Percentiles rank a stretch among this genome's conserved stretches.
These are phyloP conservation scores for Pteropus alecto DNA, from an alignment of 2,113 vertebrate species.

Conservation along the genomic window DNA sequence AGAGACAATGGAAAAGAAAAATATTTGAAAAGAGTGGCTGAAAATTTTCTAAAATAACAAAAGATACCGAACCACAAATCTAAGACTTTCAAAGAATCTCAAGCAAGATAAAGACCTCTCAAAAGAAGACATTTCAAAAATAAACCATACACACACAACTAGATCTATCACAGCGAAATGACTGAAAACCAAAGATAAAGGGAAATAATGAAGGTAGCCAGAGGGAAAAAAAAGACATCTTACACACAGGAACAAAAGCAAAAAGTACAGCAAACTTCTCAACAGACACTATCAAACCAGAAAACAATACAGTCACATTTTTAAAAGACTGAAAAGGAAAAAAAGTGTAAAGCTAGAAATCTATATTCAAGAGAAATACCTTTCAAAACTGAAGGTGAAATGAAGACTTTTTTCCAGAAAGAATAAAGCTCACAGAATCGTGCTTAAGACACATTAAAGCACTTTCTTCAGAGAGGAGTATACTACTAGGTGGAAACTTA, in stretches of 20 bases:
- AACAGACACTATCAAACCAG: neutral
- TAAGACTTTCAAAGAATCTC: neutral
- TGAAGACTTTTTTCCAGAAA: neutral
- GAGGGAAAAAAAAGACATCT: neutral
- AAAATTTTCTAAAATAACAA: neutral
- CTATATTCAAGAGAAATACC: neutral
- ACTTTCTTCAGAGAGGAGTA: neutral
- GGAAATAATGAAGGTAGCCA: neutral
- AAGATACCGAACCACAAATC: neutral
- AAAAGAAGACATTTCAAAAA: neutral
- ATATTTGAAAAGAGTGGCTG: neutral
- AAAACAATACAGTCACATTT: neutral
- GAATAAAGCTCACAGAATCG: neutral
- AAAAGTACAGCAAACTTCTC: neutral
- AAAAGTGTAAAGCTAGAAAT: neutral
- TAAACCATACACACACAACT: neutral
- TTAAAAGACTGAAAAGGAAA: neutral
- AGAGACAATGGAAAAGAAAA: neutral
- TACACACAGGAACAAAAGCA: neutral
- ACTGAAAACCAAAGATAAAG: neutral
- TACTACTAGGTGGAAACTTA: neutral
- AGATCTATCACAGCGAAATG: neutral
- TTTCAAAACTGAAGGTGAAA: conserved; percentile 20
- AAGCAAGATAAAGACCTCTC: neutral
- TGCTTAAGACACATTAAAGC: neutral